These are phyloP conservation scores for Oreochromis aureus DNA, from an alignment of 2,113 vertebrate genomes.

Conservation along the genomic window DNA sequence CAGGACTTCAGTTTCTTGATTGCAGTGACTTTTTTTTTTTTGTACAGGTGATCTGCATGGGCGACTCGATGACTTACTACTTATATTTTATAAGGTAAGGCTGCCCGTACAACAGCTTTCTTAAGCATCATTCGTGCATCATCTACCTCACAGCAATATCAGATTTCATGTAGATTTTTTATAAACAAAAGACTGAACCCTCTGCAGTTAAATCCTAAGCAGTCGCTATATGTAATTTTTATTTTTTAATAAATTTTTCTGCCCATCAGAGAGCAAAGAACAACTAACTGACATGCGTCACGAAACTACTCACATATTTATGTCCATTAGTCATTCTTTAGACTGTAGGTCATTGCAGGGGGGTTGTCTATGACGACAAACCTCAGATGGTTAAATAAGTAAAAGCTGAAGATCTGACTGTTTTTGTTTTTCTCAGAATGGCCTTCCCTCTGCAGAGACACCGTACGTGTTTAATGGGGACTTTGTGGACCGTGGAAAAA, in stretches of 20 bases:
- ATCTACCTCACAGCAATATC: neutral
- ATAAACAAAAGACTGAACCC: neutral
- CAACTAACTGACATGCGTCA: neutral
- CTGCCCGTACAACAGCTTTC: neutral
- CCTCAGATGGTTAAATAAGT: neutral
- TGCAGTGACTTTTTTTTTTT: neutral
- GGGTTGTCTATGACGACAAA: neutral
- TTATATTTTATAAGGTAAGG: constrained; percentile 96
- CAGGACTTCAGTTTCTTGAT: neutral
- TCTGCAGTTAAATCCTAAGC: neutral
- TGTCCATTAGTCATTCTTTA: neutral
- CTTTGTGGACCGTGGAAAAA: constrained; percentile 93
- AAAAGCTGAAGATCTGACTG: neutral
- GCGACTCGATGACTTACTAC: constrained; percentile 88
- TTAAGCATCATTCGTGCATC: neutral
- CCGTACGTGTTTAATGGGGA: constrained; percentile 94
- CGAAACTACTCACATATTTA: too few species aligned
- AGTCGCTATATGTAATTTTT: neutral
- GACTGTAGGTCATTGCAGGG: neutral
- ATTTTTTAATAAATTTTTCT: neutral
- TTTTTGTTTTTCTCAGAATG: constrained; percentile 74
- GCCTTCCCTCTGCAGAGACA: constrained; percentile 86
- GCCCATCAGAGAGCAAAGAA: neutral
- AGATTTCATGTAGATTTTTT: neutral
- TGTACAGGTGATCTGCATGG: constrained; percentile 91